Evolutionary conservation across 2,113 vertebrate species (phyloP).

Genomic region (Ameiurus melas): DNA sequence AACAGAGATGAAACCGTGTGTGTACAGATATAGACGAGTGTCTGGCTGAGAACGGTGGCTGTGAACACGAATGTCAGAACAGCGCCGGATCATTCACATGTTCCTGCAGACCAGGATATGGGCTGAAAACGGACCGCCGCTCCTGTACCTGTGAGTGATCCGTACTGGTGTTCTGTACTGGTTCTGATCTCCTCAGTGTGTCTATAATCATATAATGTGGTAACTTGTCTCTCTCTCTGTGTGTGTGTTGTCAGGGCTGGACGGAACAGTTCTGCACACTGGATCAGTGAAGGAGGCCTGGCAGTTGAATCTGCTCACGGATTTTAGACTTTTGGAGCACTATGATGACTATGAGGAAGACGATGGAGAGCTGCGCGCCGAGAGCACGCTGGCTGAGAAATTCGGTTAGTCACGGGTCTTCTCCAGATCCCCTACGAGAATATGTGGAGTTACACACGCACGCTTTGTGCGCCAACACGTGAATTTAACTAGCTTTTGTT

Average conservation of each 20-base stretch:
- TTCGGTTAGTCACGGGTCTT: conserved; percentile 76
- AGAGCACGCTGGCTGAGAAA: conserved; percentile 82
- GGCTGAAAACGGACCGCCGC: conserved; percentile 78
- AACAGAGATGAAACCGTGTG: conserved; percentile 17
- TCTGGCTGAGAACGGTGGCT: conserved; percentile 71
- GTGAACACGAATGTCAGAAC: conserved; percentile 87
- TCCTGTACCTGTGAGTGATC: conserved; percentile 81
- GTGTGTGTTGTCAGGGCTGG: conserved; percentile 68
- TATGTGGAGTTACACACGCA: neutral
- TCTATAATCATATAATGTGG: conserved; percentile 65
- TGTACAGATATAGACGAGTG: conserved; percentile 89
- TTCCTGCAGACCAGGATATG: conserved; percentile 78
- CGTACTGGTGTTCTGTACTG: neutral
- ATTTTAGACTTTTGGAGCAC: conserved; percentile 76
- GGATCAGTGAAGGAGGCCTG: conserved; percentile 63
- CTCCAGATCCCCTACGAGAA: neutral
- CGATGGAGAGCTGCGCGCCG: conserved; percentile 81
- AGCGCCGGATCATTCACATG: conserved; percentile 87
- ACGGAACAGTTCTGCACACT: conserved; percentile 65
- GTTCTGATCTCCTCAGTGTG: neutral
- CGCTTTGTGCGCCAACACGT: neutral
- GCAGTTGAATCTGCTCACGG: conserved; percentile 79
- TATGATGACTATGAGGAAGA: conserved; percentile 81
- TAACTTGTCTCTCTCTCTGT: conserved; percentile 64
- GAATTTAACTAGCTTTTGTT: neutral